phyloP scores from a whole-genome alignment of 2,113 vertebrate genomes.

The Eurystomus gularis region DNA sequence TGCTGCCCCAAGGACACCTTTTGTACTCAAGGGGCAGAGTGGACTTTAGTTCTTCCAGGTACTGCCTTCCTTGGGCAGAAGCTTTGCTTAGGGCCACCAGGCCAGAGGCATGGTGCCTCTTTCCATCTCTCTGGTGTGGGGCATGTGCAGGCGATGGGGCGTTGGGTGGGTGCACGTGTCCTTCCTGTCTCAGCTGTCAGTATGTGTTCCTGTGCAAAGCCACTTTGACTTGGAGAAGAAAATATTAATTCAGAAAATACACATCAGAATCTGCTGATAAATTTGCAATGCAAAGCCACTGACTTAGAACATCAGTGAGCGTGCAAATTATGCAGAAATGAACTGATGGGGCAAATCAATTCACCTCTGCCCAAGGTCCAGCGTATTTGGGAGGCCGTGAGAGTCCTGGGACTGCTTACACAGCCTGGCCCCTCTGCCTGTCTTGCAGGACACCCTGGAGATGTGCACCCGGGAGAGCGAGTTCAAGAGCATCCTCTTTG shows the following conservation, averaged over 20 bases:
- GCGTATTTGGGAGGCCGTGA: background rate
- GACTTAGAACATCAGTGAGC: background rate
- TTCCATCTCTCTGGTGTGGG: background rate
- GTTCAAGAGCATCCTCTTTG: constrained; percentile 92
- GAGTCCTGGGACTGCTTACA: accelerated
- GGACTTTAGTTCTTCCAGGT: background rate
- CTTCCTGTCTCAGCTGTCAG: background rate
- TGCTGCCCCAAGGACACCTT: background rate
- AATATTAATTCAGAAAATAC: background rate
- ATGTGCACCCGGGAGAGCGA: constrained; percentile 89
- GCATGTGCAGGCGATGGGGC: background rate
- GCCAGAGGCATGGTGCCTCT: no score
- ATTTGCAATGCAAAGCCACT: background rate
- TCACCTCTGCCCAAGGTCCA: accelerated
- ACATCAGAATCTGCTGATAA: background rate
- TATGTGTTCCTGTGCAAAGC: background rate
- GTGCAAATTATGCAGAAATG: background rate
- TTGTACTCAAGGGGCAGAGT: background rate
- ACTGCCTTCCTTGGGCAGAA: background rate
- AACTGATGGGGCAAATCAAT: background rate
- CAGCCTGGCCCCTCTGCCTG: background rate
- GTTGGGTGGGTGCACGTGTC: background rate
- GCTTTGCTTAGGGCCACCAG: no score
- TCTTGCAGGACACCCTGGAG: constrained; percentile 90
- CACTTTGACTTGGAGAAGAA: background rate